phyloP scores from a whole-genome alignment of 1,140 invertebrate genomes.

The Parapsyche elsis region DNA sequence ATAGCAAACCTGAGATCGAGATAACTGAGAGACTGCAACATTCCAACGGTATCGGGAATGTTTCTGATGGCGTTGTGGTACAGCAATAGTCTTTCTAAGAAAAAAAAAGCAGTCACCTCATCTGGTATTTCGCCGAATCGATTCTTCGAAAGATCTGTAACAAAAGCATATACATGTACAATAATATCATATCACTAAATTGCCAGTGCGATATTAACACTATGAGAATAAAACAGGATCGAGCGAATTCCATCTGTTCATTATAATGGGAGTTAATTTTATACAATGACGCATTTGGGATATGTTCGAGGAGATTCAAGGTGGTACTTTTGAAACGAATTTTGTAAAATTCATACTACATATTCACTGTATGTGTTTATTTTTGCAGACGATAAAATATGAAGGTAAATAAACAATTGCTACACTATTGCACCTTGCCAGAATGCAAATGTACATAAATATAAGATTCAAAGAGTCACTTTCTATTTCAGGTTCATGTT shows the following conservation, averaged over 20 bases:
- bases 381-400: too few species aligned
- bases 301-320: too few species aligned
- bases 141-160: conserved; percentile 94
- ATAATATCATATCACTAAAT: too few species aligned
- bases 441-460: background rate
- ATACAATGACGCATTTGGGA: background rate
- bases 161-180: too few species aligned
- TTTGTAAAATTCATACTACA: background rate
- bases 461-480: background rate
- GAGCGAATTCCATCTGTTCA: too few species aligned
- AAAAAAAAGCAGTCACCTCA: conserved; percentile 87
- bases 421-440: background rate
- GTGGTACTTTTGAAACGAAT: too few species aligned
- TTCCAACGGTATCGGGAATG: conserved; percentile 84
- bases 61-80: conserved; percentile 91
- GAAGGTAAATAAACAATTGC: background rate
- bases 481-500: background rate
- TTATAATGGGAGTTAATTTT: background rate
- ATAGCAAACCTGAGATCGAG: conserved; percentile 84
- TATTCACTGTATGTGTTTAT: background rate
- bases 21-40: conserved; percentile 86
- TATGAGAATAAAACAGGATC: too few species aligned
- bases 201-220: too few species aligned
- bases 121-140: conserved; percentile 88
- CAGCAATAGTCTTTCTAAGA: conserved; percentile 86